phyloP scores from a whole-genome alignment of 2,888 invertebrate genomes.

The Calliphora vomitoria region DNA sequence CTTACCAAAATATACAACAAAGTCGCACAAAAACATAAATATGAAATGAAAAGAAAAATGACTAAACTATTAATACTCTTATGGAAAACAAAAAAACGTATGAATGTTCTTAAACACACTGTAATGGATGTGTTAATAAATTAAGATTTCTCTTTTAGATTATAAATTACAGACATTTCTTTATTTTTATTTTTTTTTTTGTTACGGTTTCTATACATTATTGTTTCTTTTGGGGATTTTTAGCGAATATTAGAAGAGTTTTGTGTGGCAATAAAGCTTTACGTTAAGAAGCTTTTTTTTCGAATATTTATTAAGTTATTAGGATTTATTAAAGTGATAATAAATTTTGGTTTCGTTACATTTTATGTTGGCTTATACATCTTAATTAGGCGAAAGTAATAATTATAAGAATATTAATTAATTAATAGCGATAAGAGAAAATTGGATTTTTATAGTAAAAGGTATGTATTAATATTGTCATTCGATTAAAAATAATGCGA shows the following conservation, averaged over 20 bases:
- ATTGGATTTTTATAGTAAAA: too few relatives aligned
- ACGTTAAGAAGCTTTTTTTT: neutral
- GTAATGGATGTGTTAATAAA: conserved; percentile 68
- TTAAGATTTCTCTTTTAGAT: conserved; percentile 50
- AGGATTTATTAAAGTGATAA: conserved; percentile 41
- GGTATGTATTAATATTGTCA: too few relatives aligned
- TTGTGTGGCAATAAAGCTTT: neutral
- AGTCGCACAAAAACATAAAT: neutral
- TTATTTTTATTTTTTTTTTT: neutral
- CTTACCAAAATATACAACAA: neutral
- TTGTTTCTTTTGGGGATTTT: conserved; percentile 5
- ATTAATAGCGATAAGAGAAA: neutral
- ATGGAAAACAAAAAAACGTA: neutral
- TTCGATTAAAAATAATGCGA: too few relatives aligned
- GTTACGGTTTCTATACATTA: neutral
- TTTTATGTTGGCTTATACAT: neutral
- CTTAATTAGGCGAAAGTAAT: neutral
- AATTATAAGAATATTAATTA: conserved; percentile 15
- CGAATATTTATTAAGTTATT: neutral
- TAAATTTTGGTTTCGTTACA: conserved; percentile 31
- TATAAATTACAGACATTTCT: conserved; percentile 35
- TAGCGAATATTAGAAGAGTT: conserved; percentile 1
- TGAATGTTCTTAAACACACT: conserved; percentile 28
- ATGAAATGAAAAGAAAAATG: conserved; percentile 38
- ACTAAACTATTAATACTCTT: conserved; percentile 45